Percentiles rank a stretch among this genome's conserved stretches.
Evolutionary conservation across 2,797 vertebrate genomes (phyloP).

Genomic region (Agapornis canus): DNA sequence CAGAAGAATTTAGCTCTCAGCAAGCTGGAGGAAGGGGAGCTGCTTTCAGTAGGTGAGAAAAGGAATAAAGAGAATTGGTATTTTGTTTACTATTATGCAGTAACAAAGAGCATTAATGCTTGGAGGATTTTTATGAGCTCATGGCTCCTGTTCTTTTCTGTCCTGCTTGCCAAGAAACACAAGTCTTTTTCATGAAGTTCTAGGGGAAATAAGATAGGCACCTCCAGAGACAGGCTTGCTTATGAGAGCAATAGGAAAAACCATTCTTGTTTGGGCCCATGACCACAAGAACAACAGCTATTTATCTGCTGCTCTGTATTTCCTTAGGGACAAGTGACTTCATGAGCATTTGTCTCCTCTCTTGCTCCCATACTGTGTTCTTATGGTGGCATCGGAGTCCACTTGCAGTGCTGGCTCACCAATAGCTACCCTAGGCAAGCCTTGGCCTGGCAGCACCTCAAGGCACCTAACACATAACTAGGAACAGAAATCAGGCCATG

Average conservation of each 20-base stretch:
- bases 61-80: not conserved
- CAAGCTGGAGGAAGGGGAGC: not conserved
- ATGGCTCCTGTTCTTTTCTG: not conserved
- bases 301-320: not conserved
- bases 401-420: not conserved
- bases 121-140: not conserved
- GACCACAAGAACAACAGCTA: not conserved
- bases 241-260: not conserved
- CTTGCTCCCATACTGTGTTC: not conserved
- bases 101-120: not conserved
- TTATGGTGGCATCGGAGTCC: not conserved
- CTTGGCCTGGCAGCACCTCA: not conserved
- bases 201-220: not conserved
- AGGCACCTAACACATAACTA: not conserved
- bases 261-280: not conserved
- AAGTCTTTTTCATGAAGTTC: not conserved
- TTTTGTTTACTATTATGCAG: not conserved
- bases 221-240: not conserved
- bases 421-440: not conserved
- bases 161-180: not conserved
- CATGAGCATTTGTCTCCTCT: not conserved
- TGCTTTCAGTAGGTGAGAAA: not conserved
- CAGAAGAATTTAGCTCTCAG: not conserved
- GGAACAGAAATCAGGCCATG: not conserved
- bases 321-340: not conserved